phyloP scores from a whole-genome alignment of 2,888 invertebrate genomes.

The Petrophora chlorosata region DNA sequence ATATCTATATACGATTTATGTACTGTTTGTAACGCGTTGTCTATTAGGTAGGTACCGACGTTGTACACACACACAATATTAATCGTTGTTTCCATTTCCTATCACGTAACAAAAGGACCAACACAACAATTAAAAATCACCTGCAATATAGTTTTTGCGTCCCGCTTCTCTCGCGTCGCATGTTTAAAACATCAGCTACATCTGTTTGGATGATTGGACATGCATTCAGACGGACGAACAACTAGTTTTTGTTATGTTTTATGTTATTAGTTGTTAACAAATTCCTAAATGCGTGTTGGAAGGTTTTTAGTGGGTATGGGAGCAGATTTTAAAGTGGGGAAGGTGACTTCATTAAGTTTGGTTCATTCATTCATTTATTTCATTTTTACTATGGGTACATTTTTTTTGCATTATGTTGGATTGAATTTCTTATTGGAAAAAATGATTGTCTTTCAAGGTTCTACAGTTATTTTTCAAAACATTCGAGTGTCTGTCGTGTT shows the following conservation, averaged over 20 bases:
- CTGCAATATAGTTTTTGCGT: conserved; percentile 19
- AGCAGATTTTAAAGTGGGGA: conserved; percentile 21
- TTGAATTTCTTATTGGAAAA: too few species aligned
- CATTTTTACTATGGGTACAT: background rate
- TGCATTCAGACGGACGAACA: conserved; percentile 37
- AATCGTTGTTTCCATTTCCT: background rate
- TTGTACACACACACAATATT: too few species aligned
- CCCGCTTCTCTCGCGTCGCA: conserved; percentile 28
- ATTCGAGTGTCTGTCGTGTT: too few species aligned
- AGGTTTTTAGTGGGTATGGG: conserved; percentile 18
- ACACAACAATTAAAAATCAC: conserved; percentile 23
- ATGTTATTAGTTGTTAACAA: conserved; percentile 32
- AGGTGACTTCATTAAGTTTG: conserved; percentile 23
- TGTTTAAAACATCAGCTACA: conserved; percentile 61
- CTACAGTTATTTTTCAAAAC: too few species aligned
- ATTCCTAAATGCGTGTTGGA: conserved; percentile 29
- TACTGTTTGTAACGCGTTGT: too few species aligned
- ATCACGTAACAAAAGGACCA: conserved; percentile 1
- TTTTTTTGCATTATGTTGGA: background rate
- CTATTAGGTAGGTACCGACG: too few species aligned
- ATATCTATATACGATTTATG: too few species aligned
- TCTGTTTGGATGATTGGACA: conserved; percentile 58
- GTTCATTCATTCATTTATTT: conserved; percentile 3
- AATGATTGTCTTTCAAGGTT: too few species aligned
- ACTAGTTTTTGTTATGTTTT: conserved; percentile 42